Percentiles rank a stretch among this genome's conserved stretches.
Evolutionary conservation across 1,140 invertebrate species (phyloP).

Genomic region (Doryteuthis pealeii): DNA sequence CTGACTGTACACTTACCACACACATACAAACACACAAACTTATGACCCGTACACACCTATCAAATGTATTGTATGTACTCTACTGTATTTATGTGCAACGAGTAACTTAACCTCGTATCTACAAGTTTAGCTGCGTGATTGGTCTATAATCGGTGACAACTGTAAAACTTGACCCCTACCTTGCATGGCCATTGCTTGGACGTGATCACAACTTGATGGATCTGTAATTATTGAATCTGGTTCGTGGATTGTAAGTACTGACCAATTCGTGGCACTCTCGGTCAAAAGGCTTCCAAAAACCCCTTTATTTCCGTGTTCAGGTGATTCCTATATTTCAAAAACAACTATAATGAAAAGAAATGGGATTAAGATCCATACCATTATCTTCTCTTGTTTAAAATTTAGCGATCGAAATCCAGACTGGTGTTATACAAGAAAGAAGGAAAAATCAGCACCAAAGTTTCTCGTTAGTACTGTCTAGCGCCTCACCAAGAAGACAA

Average conservation of each 20-base stretch:
- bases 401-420: too few species aligned
- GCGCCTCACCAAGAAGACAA: too few species aligned
- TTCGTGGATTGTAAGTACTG: conserved; percentile 28
- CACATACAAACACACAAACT: background rate
- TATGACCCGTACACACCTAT: background rate
- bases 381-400: too few species aligned
- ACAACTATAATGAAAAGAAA: background rate
- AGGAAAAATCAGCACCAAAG: too few species aligned
- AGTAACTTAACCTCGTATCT: conserved; percentile 30
- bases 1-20: background rate
- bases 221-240: background rate
- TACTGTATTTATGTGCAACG: too few species aligned
- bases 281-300: conserved; percentile 23
- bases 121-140: conserved; percentile 70
- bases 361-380: background rate
- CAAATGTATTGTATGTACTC: too few species aligned
- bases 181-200: too few species aligned
- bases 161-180: too few species aligned
- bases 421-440: too few species aligned
- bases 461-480: too few species aligned
- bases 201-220: conserved; percentile 51
- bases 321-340: background rate
- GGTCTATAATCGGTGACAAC: conserved; percentile 96
- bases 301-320: conserved; percentile 16
- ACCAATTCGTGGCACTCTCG: conserved; percentile 26